A percentile compares a stretch with the other conserved stretches of the same genome.
These are phyloP conservation scores for Burhinus oedicnemus DNA, from an alignment of 2,113 vertebrate species.

Conservation along the genomic window DNA sequence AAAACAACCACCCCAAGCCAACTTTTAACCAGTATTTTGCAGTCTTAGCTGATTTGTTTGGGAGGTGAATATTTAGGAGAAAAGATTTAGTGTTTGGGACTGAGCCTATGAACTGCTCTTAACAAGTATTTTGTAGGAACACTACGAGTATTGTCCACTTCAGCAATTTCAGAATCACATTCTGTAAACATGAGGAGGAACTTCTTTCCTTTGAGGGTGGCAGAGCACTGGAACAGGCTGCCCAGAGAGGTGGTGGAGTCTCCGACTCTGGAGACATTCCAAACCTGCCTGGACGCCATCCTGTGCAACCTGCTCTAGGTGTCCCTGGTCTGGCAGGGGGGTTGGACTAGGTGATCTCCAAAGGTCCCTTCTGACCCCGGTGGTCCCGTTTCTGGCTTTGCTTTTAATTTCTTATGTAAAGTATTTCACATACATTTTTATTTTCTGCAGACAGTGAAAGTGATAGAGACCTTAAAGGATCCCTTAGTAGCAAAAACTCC, in stretches of 20 bases:
- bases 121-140: neutral
- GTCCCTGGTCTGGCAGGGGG: too few species aligned
- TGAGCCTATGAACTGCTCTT: neutral
- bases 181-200: too few species aligned
- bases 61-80: neutral
- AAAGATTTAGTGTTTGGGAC: neutral
- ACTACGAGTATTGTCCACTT: accelerated
- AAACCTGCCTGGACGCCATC: too few species aligned
- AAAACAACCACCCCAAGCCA: accelerated
- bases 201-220: too few species aligned
- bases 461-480: neutral
- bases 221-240: too few species aligned
- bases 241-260: too few species aligned
- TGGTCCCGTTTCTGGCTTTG: neutral
- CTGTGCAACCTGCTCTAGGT: too few species aligned
- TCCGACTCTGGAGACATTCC: too few species aligned
- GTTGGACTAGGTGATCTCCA: too few species aligned
- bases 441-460: neutral
- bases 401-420: neutral
- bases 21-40: neutral
- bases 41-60: neutral
- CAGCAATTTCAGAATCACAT: neutral
- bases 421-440: neutral
- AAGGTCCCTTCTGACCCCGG: too few species aligned
- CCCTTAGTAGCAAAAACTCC: neutral